Percentiles rank a stretch among this genome's conserved stretches.
Conservation (phyloP, 2,797 vertebrate species). For the Fringilla coelebs region DNA sequence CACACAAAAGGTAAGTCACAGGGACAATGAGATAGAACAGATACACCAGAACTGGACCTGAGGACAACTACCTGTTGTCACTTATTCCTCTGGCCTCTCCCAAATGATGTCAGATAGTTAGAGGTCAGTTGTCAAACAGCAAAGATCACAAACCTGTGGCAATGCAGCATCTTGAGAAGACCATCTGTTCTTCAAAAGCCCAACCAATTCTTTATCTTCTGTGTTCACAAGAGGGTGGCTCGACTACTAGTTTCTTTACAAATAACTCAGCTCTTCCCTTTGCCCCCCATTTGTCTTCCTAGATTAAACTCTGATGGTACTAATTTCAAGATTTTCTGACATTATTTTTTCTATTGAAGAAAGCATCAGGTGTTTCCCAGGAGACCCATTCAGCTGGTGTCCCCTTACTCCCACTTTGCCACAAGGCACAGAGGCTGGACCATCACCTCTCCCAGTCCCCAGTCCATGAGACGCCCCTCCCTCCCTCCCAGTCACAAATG, state of each 20-base stretch:
- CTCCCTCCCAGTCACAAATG: neutral
- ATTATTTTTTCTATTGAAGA: neutral
- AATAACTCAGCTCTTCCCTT: neutral
- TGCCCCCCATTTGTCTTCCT: neutral
- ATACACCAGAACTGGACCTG: neutral
- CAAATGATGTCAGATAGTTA: neutral
- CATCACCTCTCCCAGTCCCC: neutral
- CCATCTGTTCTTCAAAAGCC: neutral
- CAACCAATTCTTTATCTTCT: neutral
- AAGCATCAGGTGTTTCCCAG: neutral
- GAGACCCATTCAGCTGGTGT: neutral
- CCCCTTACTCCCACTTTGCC: fast-evolving
- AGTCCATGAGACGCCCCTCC: fast-evolving
- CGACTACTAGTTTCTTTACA: neutral
- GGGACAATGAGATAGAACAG: neutral
- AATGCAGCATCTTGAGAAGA: neutral
- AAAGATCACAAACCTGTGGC: neutral
- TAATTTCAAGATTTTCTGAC: neutral
- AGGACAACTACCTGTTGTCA: neutral
- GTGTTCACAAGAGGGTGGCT: neutral
- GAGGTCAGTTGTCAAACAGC: neutral
- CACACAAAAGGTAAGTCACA: neutral
- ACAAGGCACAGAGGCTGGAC: too few species aligned
- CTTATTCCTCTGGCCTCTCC: neutral
- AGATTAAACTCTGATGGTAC: neutral